phyloP scores from a whole-genome alignment of 2,888 invertebrate species.

The Cryptocheilus praepositus region DNA sequence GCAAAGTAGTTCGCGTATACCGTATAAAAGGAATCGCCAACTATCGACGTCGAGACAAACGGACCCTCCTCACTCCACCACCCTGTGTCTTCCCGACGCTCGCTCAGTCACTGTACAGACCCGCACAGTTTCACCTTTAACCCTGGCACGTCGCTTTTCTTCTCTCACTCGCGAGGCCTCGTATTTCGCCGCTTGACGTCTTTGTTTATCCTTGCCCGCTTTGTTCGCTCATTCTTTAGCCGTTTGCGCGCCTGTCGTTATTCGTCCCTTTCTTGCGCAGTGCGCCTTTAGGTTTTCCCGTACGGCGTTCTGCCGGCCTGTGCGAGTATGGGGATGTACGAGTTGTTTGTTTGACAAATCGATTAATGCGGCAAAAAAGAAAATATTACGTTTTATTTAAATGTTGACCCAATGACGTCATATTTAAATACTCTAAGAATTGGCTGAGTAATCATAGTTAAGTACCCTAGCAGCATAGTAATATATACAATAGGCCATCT shows the following conservation, averaged over 20 bases:
- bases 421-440: too few species aligned
- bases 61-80: neutral
- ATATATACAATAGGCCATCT: too few species aligned
- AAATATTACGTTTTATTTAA: too few species aligned
- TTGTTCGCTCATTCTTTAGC: conserved; percentile 14
- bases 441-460: too few species aligned
- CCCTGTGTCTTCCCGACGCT: conserved; percentile 17
- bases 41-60: conserved; percentile 40
- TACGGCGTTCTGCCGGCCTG: too few species aligned
- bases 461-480: too few species aligned
- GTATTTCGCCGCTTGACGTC: conserved; percentile 11
- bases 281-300: too few species aligned
- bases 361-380: too few species aligned
- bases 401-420: too few species aligned
- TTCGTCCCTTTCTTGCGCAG: neutral
- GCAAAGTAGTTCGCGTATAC: conserved; percentile 41
- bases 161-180: conserved; percentile 21
- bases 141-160: conserved; percentile 21
- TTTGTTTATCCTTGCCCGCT: too few species aligned
- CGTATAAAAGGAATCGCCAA: conserved; percentile 39
- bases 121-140: conserved; percentile 50
- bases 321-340: too few species aligned
- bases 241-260: neutral
- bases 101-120: conserved; percentile 46
- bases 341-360: too few species aligned